Conservation (phyloP, 37 sponge, comb jelly and placozoan genomes). For the Beroe ovata region DNA sequence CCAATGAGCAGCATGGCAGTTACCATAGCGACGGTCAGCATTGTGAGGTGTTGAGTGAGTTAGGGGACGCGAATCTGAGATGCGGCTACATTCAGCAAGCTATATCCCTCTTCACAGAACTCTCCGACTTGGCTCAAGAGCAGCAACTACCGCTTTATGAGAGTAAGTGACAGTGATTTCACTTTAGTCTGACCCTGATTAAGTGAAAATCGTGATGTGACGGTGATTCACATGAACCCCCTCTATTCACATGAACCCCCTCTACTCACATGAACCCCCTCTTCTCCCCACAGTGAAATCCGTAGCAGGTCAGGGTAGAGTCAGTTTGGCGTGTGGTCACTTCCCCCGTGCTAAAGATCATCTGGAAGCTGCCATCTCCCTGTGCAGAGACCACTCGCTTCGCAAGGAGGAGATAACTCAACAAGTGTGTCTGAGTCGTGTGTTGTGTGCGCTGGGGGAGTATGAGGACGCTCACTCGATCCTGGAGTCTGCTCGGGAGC, state of each 20-base stretch:
- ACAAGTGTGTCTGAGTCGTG: not conserved
- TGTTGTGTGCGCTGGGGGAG: conserved; percentile 1
- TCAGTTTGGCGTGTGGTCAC: conserved; percentile 73
- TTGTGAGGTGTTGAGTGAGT: not conserved
- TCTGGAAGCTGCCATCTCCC: conserved; percentile 80
- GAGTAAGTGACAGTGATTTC: conserved; percentile 25
- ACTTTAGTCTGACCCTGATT: no score
- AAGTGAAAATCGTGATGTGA: no score
- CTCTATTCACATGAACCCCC: not conserved
- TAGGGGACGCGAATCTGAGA: not conserved
- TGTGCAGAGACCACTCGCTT: conserved; percentile 64
- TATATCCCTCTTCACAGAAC: not conserved
- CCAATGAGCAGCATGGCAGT: not conserved
- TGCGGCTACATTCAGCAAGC: not conserved
- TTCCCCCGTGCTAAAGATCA: conserved; percentile 73
- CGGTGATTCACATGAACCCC: not conserved
- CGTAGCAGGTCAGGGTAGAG: conserved; percentile 80
- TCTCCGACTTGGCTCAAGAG: conserved; percentile 9
- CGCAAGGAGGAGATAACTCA: not conserved
- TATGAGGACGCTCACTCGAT: conserved; percentile 48
- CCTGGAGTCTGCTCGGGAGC: conserved; percentile 46
- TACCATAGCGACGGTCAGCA: conserved; percentile 21
- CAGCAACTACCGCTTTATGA: not conserved
- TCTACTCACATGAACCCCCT: not conserved
- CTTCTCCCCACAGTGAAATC: conserved; percentile 49